A percentile compares a stretch with the other conserved stretches of the same genome.
Conservation (phyloP, 2,113 vertebrate species). For the Typhlomys cinereus region DNA sequence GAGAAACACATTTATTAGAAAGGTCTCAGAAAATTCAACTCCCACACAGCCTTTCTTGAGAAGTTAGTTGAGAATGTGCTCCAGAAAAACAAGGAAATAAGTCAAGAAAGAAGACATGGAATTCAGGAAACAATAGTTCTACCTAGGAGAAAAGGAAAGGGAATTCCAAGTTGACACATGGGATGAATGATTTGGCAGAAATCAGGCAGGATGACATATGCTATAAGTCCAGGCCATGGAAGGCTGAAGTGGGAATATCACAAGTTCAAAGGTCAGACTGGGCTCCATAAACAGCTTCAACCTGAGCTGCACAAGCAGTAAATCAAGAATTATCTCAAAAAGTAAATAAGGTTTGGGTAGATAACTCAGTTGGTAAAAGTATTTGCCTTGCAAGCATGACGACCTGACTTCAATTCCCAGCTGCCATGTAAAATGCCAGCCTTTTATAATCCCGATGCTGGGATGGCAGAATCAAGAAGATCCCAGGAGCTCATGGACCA, state of each 20-base stretch:
- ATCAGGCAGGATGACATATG: neutral
- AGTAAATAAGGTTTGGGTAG: neutral
- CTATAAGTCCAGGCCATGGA: neutral
- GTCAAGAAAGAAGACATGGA: conserved; percentile 60
- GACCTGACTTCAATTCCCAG: neutral
- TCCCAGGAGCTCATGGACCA: too few species aligned
- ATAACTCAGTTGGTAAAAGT: neutral
- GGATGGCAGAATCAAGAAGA: too few species aligned
- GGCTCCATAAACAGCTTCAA: neutral
- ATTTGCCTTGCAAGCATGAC: neutral
- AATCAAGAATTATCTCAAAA: conserved; percentile 33
- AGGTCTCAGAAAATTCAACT: conserved; percentile 29
- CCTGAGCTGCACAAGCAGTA: too few species aligned
- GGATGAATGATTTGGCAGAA: neutral
- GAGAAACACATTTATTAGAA: neutral
- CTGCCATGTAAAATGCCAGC: neutral
- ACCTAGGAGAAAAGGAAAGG: conserved; percentile 14
- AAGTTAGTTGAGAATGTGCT: conserved; percentile 67
- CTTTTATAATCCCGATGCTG: neutral
- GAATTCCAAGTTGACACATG: neutral
- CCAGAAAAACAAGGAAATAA: conserved; percentile 68
- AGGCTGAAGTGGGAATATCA: neutral
- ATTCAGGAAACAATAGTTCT: neutral
- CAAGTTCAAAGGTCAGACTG: neutral
- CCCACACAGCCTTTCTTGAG: conserved; percentile 53